phyloP scores from a whole-genome alignment of 2,797 vertebrate species.

The Anguilla pacifica region DNA sequence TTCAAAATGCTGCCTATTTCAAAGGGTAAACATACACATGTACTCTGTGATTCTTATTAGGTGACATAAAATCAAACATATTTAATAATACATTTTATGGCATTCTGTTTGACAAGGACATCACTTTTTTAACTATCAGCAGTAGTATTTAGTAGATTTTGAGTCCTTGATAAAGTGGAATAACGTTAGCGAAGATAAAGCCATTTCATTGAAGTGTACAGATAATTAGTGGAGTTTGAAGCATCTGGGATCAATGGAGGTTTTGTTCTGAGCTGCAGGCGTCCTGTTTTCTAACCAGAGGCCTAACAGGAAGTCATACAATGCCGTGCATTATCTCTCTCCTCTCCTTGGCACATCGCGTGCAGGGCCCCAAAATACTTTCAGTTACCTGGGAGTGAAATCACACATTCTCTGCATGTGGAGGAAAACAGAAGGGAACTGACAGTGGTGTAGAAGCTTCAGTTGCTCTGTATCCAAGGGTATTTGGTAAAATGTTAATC shows the following conservation, averaged over 20 bases:
- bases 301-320: not conserved
- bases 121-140: not conserved
- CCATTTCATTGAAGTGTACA: not conserved
- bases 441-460: too few relatives aligned
- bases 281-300: not conserved
- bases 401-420: not conserved
- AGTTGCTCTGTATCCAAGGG: not conserved
- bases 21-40: not conserved
- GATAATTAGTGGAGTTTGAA: not conserved
- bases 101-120: not conserved
- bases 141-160: not conserved
- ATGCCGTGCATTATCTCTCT: not conserved
- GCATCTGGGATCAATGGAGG: not conserved
- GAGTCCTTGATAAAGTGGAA: not conserved
- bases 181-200: not conserved
- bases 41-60: not conserved
- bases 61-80: not conserved
- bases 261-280: not conserved
- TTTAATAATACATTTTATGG: not conserved
- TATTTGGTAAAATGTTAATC: not conserved
- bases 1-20: not conserved
- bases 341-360: not conserved
- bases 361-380: not conserved
- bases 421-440: too few relatives aligned
- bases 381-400: not conserved